Evolutionary conservation across 2,797 vertebrate genomes (phyloP), one percentile per base, ranked within the genome.

Genomic region (Podarcis lilfordi): DNA sequence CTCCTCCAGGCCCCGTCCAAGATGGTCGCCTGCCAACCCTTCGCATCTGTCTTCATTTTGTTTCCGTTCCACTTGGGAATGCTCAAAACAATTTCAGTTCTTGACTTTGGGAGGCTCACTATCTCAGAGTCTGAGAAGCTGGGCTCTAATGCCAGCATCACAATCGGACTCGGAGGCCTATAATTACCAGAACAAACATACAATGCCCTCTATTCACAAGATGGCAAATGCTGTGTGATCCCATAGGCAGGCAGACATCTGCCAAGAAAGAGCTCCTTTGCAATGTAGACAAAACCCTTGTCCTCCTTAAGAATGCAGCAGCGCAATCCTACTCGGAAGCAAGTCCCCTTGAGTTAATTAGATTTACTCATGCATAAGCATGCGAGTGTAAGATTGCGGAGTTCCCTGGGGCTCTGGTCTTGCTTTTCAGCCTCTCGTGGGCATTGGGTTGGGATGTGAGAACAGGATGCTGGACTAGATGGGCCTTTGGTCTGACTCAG

Each of bases 41-140:
- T 3, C 23, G 78, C 88, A 89, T 89, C 88, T 89, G 88, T 10
- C 21, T 6, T 25, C 75, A 25, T 90, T 87, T 37, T 87, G 19
- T 72, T 90, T 69, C 21, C 50, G 6, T 25, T 85, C 37, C 0
- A 0, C 2, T 66, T 81, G 84, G 85, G 71, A 69, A 89, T 1
- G 17, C 9, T 15, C 71, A 76, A 61, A 76, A 76, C 78, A 69
- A 72, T 78, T 78, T 71, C 45, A 13, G 27, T 64, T 78, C 88
- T 72, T 79, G 84, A 86, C 64, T 83, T 82, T 43, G 66, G 55
- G 45, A 82, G 13, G 8, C 29, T 61, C 1, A 15, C 78, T 64
- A 21, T 55, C 75, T 80, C 71, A 23, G 27, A 27, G 21, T 80
- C 29, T 6, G 40, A 21, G 25, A 72, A 89, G 72, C 27, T 3